Base-by-base conservation (phyloP, 2,113 vertebrate genomes). In the Ploceus nigricollis region DNA sequence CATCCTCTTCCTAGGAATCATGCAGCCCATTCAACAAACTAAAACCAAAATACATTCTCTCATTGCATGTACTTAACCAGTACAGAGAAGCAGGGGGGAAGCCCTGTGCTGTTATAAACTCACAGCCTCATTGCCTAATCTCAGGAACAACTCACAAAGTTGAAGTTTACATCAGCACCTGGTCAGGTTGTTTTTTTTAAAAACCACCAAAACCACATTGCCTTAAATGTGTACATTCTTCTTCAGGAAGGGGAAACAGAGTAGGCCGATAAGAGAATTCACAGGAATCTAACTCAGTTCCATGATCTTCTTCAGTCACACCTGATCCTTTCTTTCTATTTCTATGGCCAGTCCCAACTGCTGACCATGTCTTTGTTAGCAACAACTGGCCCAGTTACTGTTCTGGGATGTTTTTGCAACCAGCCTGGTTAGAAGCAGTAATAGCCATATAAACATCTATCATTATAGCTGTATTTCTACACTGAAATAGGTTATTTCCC, bases 261-360 rank as follows among this genome's bases (percentile, higher is more conserved):
- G 10, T 28, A 89, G 70, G 54, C 88, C 95, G 86, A 39, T 68
- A 19, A 24, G 20, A 18, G 10, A 95, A 60, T 63, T 87, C 42
- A 76, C 4, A 6, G 77, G 35, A 70, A 53, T 86, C 28, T 35
- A 77, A 57, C n/a, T 85, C 73, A 81, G 31, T n/a, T 8, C 63
- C n/a, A n/a, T n/a, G n/a, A n/a, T n/a, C n/a, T n/a, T n/a, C n/a
- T n/a, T n/a, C n/a, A n/a, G n/a, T n/a, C n/a, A 89, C 11, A 96
- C 90, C 66, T 89, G 79, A 91, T 90, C 35, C 58, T 85, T 87
- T 83, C 61, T 64, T 95, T 25, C 82, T 54, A 64, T 18, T 71
- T 96, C 89, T 93, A 18, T 30, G 31, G 57, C 42, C 81, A 68
- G 42, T 56, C 66, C 27, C 37, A 93, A 50, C 53, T 89, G 37